Evolutionary conservation across 2,797 vertebrate species (phyloP).

Genomic region (Carduelis carduelis): DNA sequence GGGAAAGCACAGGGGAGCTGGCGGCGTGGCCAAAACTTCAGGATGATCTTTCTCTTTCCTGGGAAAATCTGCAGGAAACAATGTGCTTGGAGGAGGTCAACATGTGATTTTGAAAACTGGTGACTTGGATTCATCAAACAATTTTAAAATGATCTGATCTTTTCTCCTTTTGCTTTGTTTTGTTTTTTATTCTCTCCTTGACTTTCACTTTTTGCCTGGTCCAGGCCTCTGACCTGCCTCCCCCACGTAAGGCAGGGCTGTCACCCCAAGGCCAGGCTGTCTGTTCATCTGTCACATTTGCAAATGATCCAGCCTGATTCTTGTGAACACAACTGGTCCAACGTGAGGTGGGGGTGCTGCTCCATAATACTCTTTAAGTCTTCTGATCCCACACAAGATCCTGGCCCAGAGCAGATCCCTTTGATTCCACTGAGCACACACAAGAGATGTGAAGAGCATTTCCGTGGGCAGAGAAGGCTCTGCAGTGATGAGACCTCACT

Average conservation of each 20-base stretch:
- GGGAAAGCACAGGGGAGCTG: neutral
- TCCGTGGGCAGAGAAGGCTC: neutral
- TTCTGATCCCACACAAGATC: neutral
- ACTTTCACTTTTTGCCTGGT: neutral
- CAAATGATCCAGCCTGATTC: neutral
- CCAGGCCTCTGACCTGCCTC: neutral
- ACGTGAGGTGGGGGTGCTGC: neutral
- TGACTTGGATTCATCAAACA: neutral
- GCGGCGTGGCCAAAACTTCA: neutral
- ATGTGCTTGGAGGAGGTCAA: neutral
- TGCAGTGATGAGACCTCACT: neutral
- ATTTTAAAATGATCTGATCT: neutral
- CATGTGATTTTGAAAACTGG: neutral
- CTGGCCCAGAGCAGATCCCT: neutral
- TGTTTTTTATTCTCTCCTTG: neutral
- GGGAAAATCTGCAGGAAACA: neutral
- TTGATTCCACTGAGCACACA: neutral
- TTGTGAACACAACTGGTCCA: neutral
- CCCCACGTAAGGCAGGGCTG: fast-evolving
- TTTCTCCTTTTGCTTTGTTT: neutral
- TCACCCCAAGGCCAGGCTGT: neutral
- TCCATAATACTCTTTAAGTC: neutral
- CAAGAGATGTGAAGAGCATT: fast-evolving
- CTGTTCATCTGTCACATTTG: neutral
- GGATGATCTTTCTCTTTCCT: neutral